phyloP scores from a whole-genome alignment of 2,888 invertebrate species.

The Hemithea aestivaria region DNA sequence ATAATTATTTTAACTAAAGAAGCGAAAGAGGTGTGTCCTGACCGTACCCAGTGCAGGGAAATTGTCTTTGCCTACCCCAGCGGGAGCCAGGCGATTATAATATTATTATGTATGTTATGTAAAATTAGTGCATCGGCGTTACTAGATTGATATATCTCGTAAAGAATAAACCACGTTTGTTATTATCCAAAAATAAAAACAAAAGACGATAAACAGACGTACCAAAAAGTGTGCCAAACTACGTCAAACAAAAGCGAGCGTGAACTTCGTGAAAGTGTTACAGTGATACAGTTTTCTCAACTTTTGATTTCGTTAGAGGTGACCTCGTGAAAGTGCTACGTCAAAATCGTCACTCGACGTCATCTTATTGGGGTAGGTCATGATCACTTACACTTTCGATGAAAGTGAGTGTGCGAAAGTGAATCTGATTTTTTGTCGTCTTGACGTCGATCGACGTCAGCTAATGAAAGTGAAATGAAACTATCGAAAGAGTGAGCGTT shows the following conservation, averaged over 20 bases:
- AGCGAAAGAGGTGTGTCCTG: too few species aligned
- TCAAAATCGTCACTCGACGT: conserved; percentile 32
- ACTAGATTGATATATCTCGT: too few species aligned
- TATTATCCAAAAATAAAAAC: too few species aligned
- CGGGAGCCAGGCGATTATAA: too few species aligned
- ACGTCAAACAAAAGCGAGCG: conserved; percentile 13
- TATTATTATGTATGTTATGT: too few species aligned
- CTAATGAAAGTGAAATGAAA: conserved; percentile 19
- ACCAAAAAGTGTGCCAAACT: conserved; percentile 2
- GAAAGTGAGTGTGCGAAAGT: conserved; percentile 50
- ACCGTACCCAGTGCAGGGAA: too few species aligned
- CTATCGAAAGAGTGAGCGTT: conserved; percentile 1
- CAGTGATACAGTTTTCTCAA: conserved; percentile 30
- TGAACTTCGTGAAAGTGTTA: conserved; percentile 31
- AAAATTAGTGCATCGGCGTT: too few species aligned
- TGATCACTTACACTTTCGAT: conserved; percentile 52
- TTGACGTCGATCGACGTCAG: conserved; percentile 20
- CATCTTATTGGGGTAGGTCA: conserved; percentile 44
- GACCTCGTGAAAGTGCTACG: conserved; percentile 35
- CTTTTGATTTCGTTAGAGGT: conserved; percentile 40
- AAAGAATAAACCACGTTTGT: too few species aligned
- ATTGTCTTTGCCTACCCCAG: too few species aligned
- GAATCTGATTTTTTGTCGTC: conserved; percentile 28
- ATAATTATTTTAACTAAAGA: too few species aligned
- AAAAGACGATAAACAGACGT: too few species aligned